phyloP scores from a whole-genome alignment of 2,888 invertebrate genomes.

The Oxyteleia sp. region DNA sequence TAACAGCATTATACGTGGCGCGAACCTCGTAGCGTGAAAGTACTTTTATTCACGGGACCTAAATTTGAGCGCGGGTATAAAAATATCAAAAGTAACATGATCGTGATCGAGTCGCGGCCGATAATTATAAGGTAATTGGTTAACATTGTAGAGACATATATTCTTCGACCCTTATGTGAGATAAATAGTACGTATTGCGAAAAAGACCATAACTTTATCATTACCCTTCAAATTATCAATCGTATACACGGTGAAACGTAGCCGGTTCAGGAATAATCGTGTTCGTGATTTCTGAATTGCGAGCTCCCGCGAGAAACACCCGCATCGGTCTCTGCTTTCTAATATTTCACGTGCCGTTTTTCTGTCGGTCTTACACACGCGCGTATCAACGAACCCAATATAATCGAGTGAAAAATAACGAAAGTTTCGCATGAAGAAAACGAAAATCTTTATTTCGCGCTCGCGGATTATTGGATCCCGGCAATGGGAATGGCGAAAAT shows the following conservation, averaged over 20 bases:
- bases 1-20: no score
- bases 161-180: conserved; percentile 67
- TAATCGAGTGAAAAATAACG: conserved; percentile 45
- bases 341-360: conserved; percentile 69
- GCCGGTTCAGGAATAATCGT: conserved; percentile 54
- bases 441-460: conserved; percentile 34
- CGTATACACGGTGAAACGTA: conserved; percentile 64
- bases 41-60: conserved; percentile 13
- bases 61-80: conserved; percentile 18
- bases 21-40: neutral
- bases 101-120: conserved; percentile 35
- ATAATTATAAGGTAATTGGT: conserved; percentile 68
- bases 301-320: conserved; percentile 63
- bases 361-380: conserved; percentile 43
- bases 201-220: conserved; percentile 71
- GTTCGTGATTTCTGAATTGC: conserved; percentile 73
- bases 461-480: conserved; percentile 16
- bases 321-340: conserved; percentile 70
- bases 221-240: conserved; percentile 77
- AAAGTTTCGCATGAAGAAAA: conserved; percentile 36
- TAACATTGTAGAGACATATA: conserved; percentile 46
- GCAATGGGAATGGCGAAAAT: conserved; percentile 19
- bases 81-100: conserved; percentile 54
- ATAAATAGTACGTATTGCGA: conserved; percentile 61
- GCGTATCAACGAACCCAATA: conserved; percentile 36